Evolutionary conservation across 35 echinoderm and acorn worm genomes (phyloP).

Genomic region (Apostichopus parvimensis): DNA sequence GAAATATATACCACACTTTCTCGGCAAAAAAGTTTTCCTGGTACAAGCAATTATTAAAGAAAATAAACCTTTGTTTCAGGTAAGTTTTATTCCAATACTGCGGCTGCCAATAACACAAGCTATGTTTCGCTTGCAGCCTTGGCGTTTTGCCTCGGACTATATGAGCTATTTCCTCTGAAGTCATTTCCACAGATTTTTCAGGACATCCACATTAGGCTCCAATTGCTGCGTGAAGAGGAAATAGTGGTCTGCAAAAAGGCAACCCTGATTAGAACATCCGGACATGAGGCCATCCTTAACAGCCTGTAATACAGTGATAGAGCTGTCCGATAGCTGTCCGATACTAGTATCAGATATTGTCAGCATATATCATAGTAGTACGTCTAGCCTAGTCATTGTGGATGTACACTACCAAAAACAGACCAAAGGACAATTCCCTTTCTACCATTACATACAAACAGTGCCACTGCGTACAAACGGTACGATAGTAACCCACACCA

Average conservation of each 20-base stretch:
- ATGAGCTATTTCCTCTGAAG: slow-evolving; percentile 71
- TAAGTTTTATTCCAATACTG: slow-evolving; percentile 40
- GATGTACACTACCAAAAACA: not conserved
- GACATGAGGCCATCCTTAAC: slow-evolving; percentile 55
- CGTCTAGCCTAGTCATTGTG: slow-evolving; percentile 5
- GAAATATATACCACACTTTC: not conserved
- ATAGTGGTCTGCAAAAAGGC: slow-evolving; percentile 28
- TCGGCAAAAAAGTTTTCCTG: not conserved
- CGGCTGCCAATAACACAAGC: slow-evolving; percentile 53
- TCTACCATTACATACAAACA: not conserved
- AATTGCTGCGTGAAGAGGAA: slow-evolving; percentile 45
- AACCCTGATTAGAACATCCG: slow-evolving; percentile 58
- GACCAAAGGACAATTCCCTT: not conserved
- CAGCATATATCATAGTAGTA: not conserved
- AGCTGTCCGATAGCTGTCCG: not conserved
- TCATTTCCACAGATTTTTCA: slow-evolving; percentile 76
- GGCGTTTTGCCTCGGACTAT: slow-evolving; percentile 52
- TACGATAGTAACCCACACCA: not conserved
- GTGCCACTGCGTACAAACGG: not conserved
- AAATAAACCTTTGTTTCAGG: not conserved
- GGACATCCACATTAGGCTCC: slow-evolving; percentile 65
- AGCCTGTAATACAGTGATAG: not conserved
- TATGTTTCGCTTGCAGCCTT: slow-evolving; percentile 46
- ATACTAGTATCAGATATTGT: not conserved
- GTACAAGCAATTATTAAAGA: not conserved